These are phyloP conservation scores for Venustaconcha ellipsiformis DNA, from an alignment of 1,140 invertebrate species.

Conservation along the genomic window DNA sequence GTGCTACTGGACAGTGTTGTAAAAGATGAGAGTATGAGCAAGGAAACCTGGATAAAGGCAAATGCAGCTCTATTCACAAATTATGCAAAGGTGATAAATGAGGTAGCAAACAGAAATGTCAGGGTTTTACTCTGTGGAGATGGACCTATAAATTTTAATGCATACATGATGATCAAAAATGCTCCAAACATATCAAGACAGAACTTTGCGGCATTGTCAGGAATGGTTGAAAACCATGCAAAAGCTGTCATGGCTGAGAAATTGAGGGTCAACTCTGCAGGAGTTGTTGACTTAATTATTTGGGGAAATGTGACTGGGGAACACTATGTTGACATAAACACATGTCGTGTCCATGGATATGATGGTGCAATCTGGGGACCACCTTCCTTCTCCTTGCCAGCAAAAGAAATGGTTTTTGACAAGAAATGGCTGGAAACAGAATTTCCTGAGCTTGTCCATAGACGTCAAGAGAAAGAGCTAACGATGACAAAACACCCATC, in stretches of 20 bases:
- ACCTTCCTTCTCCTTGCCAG: slow-evolving; percentile 58
- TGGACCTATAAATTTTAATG: slow-evolving; percentile 64
- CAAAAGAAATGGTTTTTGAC: slow-evolving; percentile 61
- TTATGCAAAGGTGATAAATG: slow-evolving; percentile 59
- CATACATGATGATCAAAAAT: slow-evolving; percentile 59
- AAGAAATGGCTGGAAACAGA: slow-evolving; percentile 63
- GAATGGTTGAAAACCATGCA: slow-evolving; percentile 62
- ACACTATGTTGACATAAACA: slow-evolving; percentile 54
- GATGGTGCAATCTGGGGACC: slow-evolving; percentile 67
- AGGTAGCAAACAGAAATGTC: slow-evolving; percentile 51
- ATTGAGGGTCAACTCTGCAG: slow-evolving; percentile 60
- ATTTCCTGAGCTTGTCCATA: slow-evolving; percentile 48
- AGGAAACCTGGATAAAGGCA: slow-evolving; percentile 52
- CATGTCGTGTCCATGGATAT: slow-evolving; percentile 57
- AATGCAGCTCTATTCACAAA: slow-evolving; percentile 52
- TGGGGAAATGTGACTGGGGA: slow-evolving; percentile 65
- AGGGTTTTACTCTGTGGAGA: slow-evolving; percentile 58
- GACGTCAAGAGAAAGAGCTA: slow-evolving; percentile 31
- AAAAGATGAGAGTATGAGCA: slow-evolving; percentile 41
- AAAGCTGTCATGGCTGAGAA: slow-evolving; percentile 61
- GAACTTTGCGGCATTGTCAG: slow-evolving; percentile 60
- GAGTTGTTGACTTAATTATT: slow-evolving; percentile 62
- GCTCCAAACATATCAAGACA: slow-evolving; percentile 54
- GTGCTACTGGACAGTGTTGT: slow-evolving; percentile 62
- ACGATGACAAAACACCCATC: slow-evolving; percentile 41